A percentile compares a stretch with the other conserved stretches of the same genome.
These are phyloP conservation scores for Athalia rosae DNA, from an alignment of 2,888 invertebrate species.

Conservation along the genomic window DNA sequence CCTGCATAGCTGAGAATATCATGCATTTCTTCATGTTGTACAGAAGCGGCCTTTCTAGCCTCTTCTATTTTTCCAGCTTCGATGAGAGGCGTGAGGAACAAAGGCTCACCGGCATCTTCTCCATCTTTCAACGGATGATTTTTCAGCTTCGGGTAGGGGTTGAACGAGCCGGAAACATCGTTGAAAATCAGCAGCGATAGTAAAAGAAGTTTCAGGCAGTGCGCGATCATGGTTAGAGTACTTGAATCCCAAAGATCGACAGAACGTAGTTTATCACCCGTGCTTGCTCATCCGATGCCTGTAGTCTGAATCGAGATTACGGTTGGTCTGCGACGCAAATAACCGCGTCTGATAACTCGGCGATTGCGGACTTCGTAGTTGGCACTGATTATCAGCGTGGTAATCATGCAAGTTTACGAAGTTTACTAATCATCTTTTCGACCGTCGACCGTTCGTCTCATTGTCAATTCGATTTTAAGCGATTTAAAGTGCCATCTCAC, in stretches of 20 bases:
- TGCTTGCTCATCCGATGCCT: background rate
- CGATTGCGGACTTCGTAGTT: no score
- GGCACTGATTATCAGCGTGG: no score
- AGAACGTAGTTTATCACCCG: background rate
- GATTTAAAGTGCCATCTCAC: no score
- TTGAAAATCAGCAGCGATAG: slow-evolving; percentile 3
- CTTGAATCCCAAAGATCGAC: background rate
- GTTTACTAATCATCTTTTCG: no score
- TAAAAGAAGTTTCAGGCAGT: slow-evolving; percentile 5
- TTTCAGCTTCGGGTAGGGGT: slow-evolving; percentile 65
- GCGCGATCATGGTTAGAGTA: background rate
- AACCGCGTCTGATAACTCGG: no score
- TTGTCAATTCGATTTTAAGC: no score
- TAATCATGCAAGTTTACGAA: no score
- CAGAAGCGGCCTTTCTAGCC: slow-evolving; percentile 77
- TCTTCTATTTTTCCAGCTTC: slow-evolving; percentile 82
- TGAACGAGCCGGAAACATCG: slow-evolving; percentile 48
- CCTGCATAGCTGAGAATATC: slow-evolving; percentile 84
- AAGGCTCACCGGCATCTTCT: slow-evolving; percentile 76
- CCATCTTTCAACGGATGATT: slow-evolving; percentile 51
- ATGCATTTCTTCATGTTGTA: slow-evolving; percentile 78
- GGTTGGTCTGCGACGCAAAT: no score
- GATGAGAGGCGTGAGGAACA: slow-evolving; percentile 85
- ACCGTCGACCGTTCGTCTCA: no score
- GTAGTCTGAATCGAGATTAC: no score